phyloP scores from a whole-genome alignment of 2,113 vertebrate genomes.

The Coregonus clupeaformis region DNA sequence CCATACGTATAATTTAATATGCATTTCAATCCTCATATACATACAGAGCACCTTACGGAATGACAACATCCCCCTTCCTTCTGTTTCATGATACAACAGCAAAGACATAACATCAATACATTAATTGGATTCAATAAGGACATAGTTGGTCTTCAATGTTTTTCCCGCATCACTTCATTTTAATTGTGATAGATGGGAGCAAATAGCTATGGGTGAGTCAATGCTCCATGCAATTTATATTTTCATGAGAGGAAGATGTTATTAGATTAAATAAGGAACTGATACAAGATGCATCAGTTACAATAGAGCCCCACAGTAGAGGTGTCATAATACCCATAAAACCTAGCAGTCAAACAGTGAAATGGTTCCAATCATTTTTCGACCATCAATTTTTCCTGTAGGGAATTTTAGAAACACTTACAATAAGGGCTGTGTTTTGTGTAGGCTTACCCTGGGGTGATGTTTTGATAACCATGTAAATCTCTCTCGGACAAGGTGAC shows the following conservation, averaged over 20 bases:
- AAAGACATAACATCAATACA: constrained; percentile 49
- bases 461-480: too few species aligned
- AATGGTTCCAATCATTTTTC: too few species aligned
- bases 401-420: too few species aligned
- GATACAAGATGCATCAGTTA: too few species aligned
- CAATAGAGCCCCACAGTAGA: background rate
- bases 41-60: constrained; percentile 36
- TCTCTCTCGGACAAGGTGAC: too few species aligned
- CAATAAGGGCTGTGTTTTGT: too few species aligned
- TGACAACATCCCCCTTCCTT: constrained; percentile 29
- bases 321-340: too few species aligned
- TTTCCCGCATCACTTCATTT: constrained; percentile 6
- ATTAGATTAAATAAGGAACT: background rate
- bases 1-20: constrained; percentile 30
- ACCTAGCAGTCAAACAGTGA: too few species aligned
- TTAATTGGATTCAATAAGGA: constrained; percentile 29
- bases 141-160: constrained; percentile 14
- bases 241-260: constrained; percentile 6
- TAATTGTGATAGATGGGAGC: constrained; percentile 42
- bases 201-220: constrained; percentile 50
- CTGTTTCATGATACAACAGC: background rate
- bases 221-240: constrained; percentile 26
- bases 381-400: too few species aligned
- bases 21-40: background rate
- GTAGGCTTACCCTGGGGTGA: too few species aligned